These are phyloP conservation scores for Myrmecobius fasciatus DNA, from an alignment of 2,113 vertebrate species.

Conservation along the genomic window DNA sequence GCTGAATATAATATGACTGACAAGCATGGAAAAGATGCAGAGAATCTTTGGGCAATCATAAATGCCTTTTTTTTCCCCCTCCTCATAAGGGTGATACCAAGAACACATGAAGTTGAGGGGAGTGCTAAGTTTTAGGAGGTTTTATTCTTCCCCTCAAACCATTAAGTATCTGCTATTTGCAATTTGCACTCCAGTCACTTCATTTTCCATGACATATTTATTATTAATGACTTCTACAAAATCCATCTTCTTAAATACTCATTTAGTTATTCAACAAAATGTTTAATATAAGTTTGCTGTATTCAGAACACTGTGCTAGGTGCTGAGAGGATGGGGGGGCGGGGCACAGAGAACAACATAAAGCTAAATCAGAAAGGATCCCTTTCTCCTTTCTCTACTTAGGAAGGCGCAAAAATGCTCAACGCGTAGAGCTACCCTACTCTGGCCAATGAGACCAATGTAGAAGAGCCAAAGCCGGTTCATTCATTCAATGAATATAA, in stretches of 20 bases:
- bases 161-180: background rate
- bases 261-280: constrained; percentile 36
- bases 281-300: background rate
- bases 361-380: background rate
- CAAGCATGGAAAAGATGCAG: background rate
- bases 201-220: background rate
- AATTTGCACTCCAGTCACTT: background rate
- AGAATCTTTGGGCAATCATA: background rate
- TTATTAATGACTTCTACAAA: background rate
- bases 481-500: background rate
- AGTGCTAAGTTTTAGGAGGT: background rate
- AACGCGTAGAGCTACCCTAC: background rate
- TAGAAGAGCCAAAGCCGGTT: background rate
- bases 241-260: background rate
- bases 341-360: too few species aligned
- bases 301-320: background rate
- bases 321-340: background rate
- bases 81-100: background rate
- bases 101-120: background rate
- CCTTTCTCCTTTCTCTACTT: background rate
- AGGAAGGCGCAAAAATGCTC: background rate
- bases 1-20: background rate
- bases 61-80: background rate
- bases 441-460: background rate
- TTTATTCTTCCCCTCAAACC: background rate